Base-by-base conservation (phyloP, 2,113 vertebrate genomes). In the Notothenia coriiceps region DNA sequence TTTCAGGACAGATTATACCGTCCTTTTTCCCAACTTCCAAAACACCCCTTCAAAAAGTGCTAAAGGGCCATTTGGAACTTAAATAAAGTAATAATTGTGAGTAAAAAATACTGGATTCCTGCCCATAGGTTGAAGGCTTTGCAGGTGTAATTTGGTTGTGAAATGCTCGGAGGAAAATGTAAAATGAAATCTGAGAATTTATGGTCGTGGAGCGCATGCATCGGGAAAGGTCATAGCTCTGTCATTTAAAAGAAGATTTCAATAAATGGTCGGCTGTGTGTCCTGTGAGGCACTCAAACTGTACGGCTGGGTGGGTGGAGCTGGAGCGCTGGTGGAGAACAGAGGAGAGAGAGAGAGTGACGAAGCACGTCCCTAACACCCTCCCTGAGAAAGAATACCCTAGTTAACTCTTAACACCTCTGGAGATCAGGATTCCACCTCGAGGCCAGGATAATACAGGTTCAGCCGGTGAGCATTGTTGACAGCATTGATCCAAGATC, bases 181-280 rank as follows among this genome's bases (percentile, higher is more conserved):
- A 86, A 87, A 91, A 91, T 90, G 84, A 86, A 94, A 91, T 94
- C 87, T 75, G 51, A 86, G 82, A 90, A 91, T 93, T 93, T 89
- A 92, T 93, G 88, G 82, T 73, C 43, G 60, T 65, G 74, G 70
- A 77, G 82, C n/a, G 56, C 20, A 51, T 80, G 89, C 79, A 78
- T 82, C 57, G 22, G 82, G 91, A 93, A 93, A 94, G 91, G 90
- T 93, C 91, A 93, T 73, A 66, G 77, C 91, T 82, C 79, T 86
- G 85, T 90, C 88, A 89, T 91, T 90, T 85, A 81, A 92, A 90
- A 90, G 85, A 80, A 85, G 82, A 91, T 93, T 94, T 92, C 88
- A 91, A 90, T 89, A 94, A 91, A 91, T 83, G 86, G 74, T 64
- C 40, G 80, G 57, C 79, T 66, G 75, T 74, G 79, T 88, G 77